Conservation (phyloP, 2,113 vertebrate species). For the Chitala chitala region DNA sequence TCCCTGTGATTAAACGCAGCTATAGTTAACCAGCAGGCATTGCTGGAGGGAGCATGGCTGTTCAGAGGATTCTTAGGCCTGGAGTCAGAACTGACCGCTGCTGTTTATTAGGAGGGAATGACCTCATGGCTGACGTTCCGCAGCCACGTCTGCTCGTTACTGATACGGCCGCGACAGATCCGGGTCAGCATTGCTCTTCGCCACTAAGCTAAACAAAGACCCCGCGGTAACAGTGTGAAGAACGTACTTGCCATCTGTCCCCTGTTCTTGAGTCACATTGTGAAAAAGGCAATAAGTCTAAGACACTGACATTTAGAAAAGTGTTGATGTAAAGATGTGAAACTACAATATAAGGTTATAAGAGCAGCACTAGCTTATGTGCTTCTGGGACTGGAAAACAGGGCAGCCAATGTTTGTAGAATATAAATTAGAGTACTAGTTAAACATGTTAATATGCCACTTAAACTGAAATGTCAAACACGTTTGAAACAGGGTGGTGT, state of each 20-base stretch:
- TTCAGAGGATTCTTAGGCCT: slow-evolving; percentile 11
- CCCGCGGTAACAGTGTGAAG: neutral
- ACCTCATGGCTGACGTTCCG: slow-evolving; percentile 46
- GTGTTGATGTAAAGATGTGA: neutral
- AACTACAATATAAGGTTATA: neutral
- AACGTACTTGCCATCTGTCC: neutral
- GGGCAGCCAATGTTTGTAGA: too few relatives aligned
- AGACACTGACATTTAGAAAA: too few relatives aligned
- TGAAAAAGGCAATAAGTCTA: neutral
- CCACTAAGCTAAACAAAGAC: slow-evolving; percentile 33
- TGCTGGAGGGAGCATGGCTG: neutral
- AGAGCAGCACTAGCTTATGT: neutral
- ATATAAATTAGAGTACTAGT: too few relatives aligned
- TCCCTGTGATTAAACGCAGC: neutral
- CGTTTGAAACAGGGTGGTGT: neutral
- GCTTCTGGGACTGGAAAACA: neutral
- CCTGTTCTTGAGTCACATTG: neutral
- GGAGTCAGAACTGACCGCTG: neutral
- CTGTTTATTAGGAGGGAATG: slow-evolving; percentile 45
- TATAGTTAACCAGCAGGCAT: slow-evolving; percentile 2
- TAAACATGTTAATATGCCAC: neutral
- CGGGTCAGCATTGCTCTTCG: slow-evolving; percentile 27
- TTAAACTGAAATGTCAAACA: too few relatives aligned
- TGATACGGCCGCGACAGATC: slow-evolving; percentile 39
- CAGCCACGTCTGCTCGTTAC: slow-evolving; percentile 24